A percentile compares a stretch with the other conserved stretches of the same genome.
Evolutionary conservation across 2,888 invertebrate species (phyloP).

Genomic region (Nomada flava): DNA sequence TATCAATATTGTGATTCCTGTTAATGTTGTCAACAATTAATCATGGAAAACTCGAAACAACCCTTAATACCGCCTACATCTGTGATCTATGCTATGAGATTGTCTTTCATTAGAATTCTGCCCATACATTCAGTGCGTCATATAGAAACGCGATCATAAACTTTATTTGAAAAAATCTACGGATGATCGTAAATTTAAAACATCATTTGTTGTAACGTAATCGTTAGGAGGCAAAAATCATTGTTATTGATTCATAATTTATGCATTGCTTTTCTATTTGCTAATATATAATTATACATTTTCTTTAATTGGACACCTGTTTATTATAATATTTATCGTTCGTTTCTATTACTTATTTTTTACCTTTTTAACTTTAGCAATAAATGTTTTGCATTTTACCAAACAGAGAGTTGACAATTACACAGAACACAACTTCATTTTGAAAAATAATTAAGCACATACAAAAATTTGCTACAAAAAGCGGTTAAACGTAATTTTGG

Average conservation of each 20-base stretch:
- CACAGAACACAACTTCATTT: too few relatives aligned
- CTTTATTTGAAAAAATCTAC: conserved; percentile 5
- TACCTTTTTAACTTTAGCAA: too few relatives aligned
- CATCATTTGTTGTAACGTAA: neutral
- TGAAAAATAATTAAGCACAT: too few relatives aligned
- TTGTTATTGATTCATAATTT: neutral
- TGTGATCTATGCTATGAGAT: conserved; percentile 7
- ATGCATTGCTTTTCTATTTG: neutral
- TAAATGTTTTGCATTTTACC: too few relatives aligned
- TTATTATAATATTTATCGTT: too few relatives aligned
- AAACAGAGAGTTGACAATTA: too few relatives aligned
- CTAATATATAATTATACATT: neutral
- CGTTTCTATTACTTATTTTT: too few relatives aligned
- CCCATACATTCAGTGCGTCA: conserved; percentile 9
- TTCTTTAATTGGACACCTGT: too few relatives aligned
- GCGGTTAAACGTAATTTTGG: too few relatives aligned
- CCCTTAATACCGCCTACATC: conserved; percentile 1
- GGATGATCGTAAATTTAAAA: neutral
- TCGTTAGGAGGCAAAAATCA: neutral
- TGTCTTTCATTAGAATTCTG: conserved; percentile 40
- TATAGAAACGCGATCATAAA: conserved; percentile 1
- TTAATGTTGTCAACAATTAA: neutral
- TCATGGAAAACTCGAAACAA: conserved; percentile 6
- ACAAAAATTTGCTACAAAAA: too few relatives aligned
- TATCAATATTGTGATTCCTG: neutral